Evolutionary conservation across 92 coral and sea anemone genomes (phyloP), one percentile per base, ranked within the genome.

Genomic region (Paragorgia papillata): DNA sequence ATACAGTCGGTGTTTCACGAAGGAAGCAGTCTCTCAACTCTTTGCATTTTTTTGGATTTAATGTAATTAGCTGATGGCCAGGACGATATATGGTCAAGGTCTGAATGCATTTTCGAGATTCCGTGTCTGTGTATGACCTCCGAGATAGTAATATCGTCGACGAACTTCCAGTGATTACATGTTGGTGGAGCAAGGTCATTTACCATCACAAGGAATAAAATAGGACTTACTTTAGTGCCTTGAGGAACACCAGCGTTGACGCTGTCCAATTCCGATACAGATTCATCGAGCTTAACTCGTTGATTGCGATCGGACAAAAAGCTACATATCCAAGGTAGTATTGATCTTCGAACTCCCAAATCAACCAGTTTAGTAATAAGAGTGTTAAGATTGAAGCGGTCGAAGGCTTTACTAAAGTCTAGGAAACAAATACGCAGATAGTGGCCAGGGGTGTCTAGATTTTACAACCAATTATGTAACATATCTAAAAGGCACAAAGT

Each of bases 161-260:
- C 82, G 59, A n/a, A 77, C 29, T 50, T 78, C 83, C 65, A 63
- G 28, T 46, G 48, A 6, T 21, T 44, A 10, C 58, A 61, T 13
- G 25, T 43, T 35, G 73, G 28, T 18, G 61, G 34, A 24, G 22
- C 22, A 44, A 62, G 24, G 24, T 76, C 57, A 20, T 40, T 76
- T 60, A 76, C 62, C 74, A 76, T 76, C 20, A 46, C 40, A 18
- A 76, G 29, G 41, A 76, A 76, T 18, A 76, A 21, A 21, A 62
- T 61, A 3, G 73, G 82, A 41, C 82, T 75, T 15, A 77, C 62
- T 33, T 61, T 27, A 1, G 81, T 76, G 13, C 71, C 81, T 31
- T 76, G 73, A 28, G 82, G 82, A n/a, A 76, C 74, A 24, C 73
- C 82, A 18, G 82, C 82, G 8, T 5, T 62, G 1, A 43, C 73